These are phyloP conservation scores for Melieria omissa DNA, from an alignment of 2,888 invertebrate species.

Conservation along the genomic window DNA sequence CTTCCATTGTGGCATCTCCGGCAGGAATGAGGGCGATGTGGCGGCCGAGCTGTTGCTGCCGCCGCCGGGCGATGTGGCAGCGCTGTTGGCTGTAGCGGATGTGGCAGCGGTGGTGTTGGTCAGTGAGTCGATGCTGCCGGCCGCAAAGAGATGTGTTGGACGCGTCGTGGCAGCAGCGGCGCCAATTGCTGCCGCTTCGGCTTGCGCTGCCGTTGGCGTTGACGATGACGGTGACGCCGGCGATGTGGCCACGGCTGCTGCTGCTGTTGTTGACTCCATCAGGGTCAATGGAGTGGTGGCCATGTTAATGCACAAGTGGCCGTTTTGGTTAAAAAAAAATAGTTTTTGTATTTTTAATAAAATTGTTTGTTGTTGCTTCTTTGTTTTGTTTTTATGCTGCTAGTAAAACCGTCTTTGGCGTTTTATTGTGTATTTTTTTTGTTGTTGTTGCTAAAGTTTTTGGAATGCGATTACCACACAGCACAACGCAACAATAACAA, in stretches of 20 bases:
- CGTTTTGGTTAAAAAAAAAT: not conserved
- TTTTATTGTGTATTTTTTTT: not conserved
- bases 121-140: constrained; percentile 23
- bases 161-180: constrained; percentile 28
- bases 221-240: constrained; percentile 14
- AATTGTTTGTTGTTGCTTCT: not conserved
- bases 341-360: not conserved
- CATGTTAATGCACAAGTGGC: constrained; percentile 8
- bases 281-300: constrained; percentile 32
- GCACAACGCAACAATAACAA: too few species aligned
- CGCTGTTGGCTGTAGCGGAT: constrained; percentile 22
- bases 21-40: constrained; percentile 53
- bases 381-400: not conserved
- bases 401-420: not conserved
- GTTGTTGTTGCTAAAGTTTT: not conserved
- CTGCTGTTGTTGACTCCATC: constrained; percentile 18
- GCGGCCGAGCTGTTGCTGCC: constrained; percentile 26
- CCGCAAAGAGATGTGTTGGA: constrained; percentile 28
- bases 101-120: constrained; percentile 33
- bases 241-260: constrained; percentile 30
- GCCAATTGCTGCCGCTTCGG: constrained; percentile 15
- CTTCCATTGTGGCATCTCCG: constrained; percentile 81
- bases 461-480: not conserved
- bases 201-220: not conserved
- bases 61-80: constrained; percentile 15